Evolutionary conservation across 1,140 invertebrate genomes (phyloP).

Genomic region (Tetraneura akinire): DNA sequence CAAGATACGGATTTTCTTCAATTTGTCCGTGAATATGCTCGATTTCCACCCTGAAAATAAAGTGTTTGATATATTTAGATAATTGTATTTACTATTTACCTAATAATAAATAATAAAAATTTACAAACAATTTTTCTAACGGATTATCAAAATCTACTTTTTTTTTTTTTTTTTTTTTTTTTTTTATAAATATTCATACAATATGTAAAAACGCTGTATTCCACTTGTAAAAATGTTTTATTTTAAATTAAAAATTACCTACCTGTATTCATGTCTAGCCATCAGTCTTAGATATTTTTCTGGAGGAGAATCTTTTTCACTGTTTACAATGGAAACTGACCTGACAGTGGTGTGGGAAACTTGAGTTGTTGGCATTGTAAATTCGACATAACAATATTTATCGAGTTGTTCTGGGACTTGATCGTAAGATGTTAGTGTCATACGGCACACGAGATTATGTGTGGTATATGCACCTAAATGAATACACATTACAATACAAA

Average conservation of each 20-base stretch:
- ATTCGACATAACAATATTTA: conserved; percentile 86
- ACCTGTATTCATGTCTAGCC: conserved; percentile 94
- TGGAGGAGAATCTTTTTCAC: conserved; percentile 88
- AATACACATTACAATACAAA: neutral
- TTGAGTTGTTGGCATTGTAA: conserved; percentile 98
- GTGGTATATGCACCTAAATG: conserved; percentile 85
- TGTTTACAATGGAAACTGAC: conserved; percentile 88
- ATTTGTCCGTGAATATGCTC: conserved; percentile 75
- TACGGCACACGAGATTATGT: conserved; percentile 88
- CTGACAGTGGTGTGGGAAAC: conserved; percentile 95
- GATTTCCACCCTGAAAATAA: conserved; percentile 72
- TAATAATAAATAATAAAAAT: too few relatives aligned
- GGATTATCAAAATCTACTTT: too few relatives aligned
- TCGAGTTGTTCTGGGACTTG: conserved; percentile 92
- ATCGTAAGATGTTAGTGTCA: conserved; percentile 95
- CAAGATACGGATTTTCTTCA: conserved; percentile 72
- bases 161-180: too few relatives aligned
- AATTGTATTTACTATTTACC: too few relatives aligned
- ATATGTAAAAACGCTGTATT: too few relatives aligned
- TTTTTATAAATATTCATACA: too few relatives aligned
- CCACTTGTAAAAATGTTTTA: too few relatives aligned
- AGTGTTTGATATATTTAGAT: too few relatives aligned
- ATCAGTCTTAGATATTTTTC: conserved; percentile 98
- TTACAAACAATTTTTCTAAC: too few relatives aligned
- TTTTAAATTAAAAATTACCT: too few relatives aligned